These are phyloP conservation scores for Corbicula japonica DNA, from an alignment of 2,888 invertebrate species.

Conservation along the genomic window DNA sequence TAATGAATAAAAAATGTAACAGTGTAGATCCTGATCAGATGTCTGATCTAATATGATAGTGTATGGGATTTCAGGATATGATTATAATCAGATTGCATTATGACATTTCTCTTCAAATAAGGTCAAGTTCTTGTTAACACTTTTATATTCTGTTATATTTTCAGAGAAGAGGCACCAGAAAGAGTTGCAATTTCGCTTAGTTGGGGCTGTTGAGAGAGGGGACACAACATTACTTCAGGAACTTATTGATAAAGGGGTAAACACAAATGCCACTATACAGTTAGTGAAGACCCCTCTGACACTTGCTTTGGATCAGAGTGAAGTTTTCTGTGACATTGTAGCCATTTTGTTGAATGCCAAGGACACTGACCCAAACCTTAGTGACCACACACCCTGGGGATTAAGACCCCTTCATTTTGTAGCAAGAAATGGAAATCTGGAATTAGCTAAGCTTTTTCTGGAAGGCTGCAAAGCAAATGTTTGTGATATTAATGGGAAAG, in stretches of 20 bases:
- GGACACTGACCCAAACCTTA: conserved; percentile 46
- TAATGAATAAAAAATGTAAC: too few species aligned
- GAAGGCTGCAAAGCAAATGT: conserved; percentile 12
- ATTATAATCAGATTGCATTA: too few species aligned
- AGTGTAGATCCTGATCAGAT: too few species aligned
- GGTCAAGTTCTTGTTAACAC: too few species aligned
- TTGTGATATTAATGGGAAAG: conserved; percentile 46
- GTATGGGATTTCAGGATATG: too few species aligned
- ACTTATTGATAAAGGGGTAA: conserved; percentile 49
- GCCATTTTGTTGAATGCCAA: conserved; percentile 32
- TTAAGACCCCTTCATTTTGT: conserved; percentile 50
- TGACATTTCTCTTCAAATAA: too few species aligned
- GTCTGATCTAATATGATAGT: too few species aligned
- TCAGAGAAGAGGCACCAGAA: conserved; percentile 65
- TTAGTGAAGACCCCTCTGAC: conserved; percentile 61
- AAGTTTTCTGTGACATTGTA: conserved; percentile 32
- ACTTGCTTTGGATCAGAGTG: conserved; percentile 53
- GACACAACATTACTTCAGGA: conserved; percentile 26
- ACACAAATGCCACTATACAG: conserved; percentile 55
- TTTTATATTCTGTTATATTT: too few species aligned
- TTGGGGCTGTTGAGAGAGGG: conserved; percentile 56
- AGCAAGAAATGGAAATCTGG: conserved; percentile 38
- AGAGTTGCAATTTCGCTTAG: conserved; percentile 63
- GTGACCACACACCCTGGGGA: conserved; percentile 42
- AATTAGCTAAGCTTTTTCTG: conserved; percentile 37